phyloP scores from a whole-genome alignment of 2,888 invertebrate species.

The Cephus nigrinus region DNA sequence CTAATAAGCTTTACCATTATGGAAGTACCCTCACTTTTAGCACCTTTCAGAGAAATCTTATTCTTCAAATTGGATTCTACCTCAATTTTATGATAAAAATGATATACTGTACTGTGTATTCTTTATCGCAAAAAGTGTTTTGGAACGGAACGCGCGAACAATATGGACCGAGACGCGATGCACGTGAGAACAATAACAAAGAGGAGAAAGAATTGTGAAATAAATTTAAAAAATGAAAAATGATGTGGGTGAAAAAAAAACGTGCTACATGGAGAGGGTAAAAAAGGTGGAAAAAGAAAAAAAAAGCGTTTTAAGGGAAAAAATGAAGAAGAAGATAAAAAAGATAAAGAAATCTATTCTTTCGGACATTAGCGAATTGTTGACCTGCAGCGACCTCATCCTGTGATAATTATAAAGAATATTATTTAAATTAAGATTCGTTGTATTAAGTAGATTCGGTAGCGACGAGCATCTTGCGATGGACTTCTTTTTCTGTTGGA shows the following conservation, averaged over 20 bases:
- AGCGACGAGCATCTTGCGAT: not conserved
- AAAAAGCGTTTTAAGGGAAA: not conserved
- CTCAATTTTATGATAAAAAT: constrained; percentile 52
- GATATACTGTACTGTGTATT: constrained; percentile 13
- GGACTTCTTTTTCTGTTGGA: not conserved
- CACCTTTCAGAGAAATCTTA: constrained; percentile 43
- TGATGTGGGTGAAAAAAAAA: not conserved
- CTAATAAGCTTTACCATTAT: constrained; percentile 52
- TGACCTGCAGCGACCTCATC: constrained; percentile 63
- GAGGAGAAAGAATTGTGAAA: not conserved
- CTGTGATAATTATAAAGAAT: constrained; percentile 65
- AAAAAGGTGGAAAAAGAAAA: not conserved
- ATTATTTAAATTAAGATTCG: constrained; percentile 62
- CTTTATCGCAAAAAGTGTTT: constrained; percentile 13
- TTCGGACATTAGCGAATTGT: constrained; percentile 36
- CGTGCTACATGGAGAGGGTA: not conserved
- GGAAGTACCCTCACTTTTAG: constrained; percentile 63
- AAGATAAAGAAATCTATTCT: constrained; percentile 6
- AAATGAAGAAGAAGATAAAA: not conserved
- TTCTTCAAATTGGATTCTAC: constrained; percentile 61
- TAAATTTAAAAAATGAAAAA: not conserved
- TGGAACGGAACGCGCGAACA: constrained; percentile 1
- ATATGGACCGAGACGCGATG: not conserved
- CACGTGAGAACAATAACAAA: constrained; percentile 3
- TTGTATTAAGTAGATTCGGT: constrained; percentile 37